Base-by-base conservation (phyloP, 2,888 invertebrate genomes). In the Machimus rusticus region DNA sequence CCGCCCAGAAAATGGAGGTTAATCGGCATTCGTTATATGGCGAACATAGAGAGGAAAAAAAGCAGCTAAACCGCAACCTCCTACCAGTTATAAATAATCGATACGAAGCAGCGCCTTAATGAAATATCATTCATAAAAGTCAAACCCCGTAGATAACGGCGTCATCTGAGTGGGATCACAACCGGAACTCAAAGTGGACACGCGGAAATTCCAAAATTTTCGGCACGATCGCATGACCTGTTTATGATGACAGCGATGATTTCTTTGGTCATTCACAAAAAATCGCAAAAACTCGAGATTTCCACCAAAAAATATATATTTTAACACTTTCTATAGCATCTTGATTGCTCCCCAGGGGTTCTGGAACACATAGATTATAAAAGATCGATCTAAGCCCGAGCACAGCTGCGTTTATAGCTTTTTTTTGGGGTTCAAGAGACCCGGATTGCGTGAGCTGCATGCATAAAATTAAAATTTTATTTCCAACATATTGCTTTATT, bases 51-150 rank as follows among this genome's bases (percentile, higher is more conserved):
- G 74, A 74, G 2, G 34, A 34, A 34, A 51, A 79, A 28, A 78
- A 79, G 5, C 51, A 31, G 79, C 51, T 28, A 31, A 31, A 51
- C 79, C 51, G n/a, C 79, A 51, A 23, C 79, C 79, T 46, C 79
- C 55, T 79, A 51, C 79, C 51, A 79, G 19, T 46, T 79, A 46
- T 79, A 51, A 79, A 51, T 55, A 79, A 51, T 79, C 79, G 28
- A 66, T 12, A 19, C 66, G 66, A 66, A 51, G 23, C 66, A 66
- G 23, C 28, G 14, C 66, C 57, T 79, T 79, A 51, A 39, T 39
- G 79, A 79, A 79, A 51, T 23, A 79, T 79, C 79, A 79, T 79
- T 79, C 79, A 79, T 79, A 51, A 79, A 79, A 79, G 79, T 51
- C 79, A 79, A 79, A 28, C 51, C 51, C 28, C 79, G 55, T 34